These are phyloP conservation scores for Mionectes macconnelli DNA, from an alignment of 2,113 vertebrate genomes.

Conservation along the genomic window DNA sequence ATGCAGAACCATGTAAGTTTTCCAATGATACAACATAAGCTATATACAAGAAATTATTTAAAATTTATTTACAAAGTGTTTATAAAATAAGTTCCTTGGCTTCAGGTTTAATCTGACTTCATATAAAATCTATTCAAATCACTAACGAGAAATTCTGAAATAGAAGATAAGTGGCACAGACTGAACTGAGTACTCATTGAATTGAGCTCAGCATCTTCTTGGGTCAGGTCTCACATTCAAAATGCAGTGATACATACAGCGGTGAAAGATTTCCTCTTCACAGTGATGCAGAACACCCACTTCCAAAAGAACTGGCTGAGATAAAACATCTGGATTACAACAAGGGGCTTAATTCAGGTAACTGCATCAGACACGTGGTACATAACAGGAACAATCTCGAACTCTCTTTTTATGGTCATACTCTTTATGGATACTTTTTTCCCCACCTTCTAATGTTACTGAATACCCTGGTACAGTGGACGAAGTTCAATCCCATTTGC, in stretches of 20 bases:
- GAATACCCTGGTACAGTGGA: background rate
- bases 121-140: background rate
- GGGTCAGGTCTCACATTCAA: background rate
- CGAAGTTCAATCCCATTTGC: background rate
- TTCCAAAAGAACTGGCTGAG: background rate
- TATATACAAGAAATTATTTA: background rate
- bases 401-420: background rate
- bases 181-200: background rate
- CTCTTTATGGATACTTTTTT: background rate
- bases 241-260: background rate
- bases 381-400: background rate
- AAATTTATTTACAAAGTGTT: background rate
- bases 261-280: background rate
- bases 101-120: background rate
- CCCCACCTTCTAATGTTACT: fast-evolving
- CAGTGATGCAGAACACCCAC: background rate
- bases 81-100: background rate
- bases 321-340: background rate
- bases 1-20: background rate
- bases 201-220: background rate
- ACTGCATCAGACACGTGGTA: background rate
- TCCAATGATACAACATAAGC: background rate
- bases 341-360: background rate
- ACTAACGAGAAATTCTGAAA: background rate
- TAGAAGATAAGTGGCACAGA: background rate